Conservation (phyloP, 2,797 vertebrate species). For the Yasuhikotakia modesta region DNA sequence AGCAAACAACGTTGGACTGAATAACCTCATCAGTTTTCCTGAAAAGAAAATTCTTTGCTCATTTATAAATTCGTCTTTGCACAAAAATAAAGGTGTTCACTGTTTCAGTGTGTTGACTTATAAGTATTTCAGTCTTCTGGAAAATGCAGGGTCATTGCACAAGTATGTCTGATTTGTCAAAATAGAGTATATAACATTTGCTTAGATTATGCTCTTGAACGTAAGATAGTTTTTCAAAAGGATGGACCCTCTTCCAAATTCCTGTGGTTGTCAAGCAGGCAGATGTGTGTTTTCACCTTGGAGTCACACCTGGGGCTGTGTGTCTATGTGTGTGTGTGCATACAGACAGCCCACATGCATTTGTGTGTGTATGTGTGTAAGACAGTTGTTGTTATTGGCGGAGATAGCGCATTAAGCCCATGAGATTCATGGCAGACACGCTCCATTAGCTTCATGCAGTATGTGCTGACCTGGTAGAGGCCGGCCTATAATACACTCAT, state of each 20-base stretch:
- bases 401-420: slow-evolving; percentile 54
- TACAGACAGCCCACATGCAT: background rate
- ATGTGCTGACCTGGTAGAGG: slow-evolving; percentile 58
- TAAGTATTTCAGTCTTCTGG: slow-evolving; percentile 49
- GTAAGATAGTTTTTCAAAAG: slow-evolving; percentile 35
- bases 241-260: slow-evolving; percentile 47
- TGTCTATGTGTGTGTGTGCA: slow-evolving; percentile 27
- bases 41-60: slow-evolving; percentile 51
- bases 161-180: slow-evolving; percentile 50
- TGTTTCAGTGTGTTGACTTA: slow-evolving; percentile 58
- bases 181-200: slow-evolving; percentile 2
- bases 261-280: slow-evolving; percentile 45
- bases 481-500: slow-evolving; percentile 55
- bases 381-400: slow-evolving; percentile 48
- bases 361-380: slow-evolving; percentile 10
- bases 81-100: slow-evolving; percentile 50
- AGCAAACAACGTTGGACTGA: slow-evolving; percentile 70
- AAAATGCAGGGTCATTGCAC: slow-evolving; percentile 48
- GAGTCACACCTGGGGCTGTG: slow-evolving; percentile 56
- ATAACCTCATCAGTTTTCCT: slow-evolving; percentile 65
- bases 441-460: slow-evolving; percentile 55
- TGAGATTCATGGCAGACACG: slow-evolving; percentile 50
- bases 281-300: slow-evolving; percentile 51
- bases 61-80: slow-evolving; percentile 57
- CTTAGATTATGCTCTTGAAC: slow-evolving; percentile 5